These are phyloP conservation scores for Gambelia wislizenii DNA, from an alignment of 2,797 vertebrate genomes.

Conservation along the genomic window DNA sequence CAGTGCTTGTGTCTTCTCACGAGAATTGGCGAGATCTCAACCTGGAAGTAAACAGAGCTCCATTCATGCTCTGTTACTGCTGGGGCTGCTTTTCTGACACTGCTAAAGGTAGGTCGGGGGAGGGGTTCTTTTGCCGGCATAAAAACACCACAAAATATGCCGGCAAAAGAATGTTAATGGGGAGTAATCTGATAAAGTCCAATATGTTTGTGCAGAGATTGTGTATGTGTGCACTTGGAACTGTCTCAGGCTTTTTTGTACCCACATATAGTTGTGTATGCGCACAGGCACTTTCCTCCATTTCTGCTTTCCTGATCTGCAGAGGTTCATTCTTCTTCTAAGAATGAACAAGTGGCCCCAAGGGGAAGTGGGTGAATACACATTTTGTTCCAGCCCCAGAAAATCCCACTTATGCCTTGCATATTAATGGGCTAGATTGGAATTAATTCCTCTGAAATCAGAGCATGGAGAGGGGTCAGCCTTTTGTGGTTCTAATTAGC, in stretches of 20 bases:
- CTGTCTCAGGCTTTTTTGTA: neutral
- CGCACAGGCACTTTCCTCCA: neutral
- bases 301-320: neutral
- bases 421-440: conserved; percentile 25
- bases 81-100: too few relatives aligned
- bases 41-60: too few relatives aligned
- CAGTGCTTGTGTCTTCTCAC: too few relatives aligned
- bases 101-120: too few relatives aligned
- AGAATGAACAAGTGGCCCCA: too few relatives aligned
- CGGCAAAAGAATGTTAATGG: too few relatives aligned
- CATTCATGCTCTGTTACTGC: too few relatives aligned
- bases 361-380: neutral
- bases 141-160: too few relatives aligned
- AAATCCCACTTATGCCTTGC: neutral
- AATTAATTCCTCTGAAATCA: conserved; percentile 62
- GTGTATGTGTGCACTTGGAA: neutral
- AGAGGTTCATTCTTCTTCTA: neutral
- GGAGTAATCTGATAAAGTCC: too few relatives aligned
- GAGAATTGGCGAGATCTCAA: too few relatives aligned
- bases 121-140: too few relatives aligned
- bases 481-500: conserved; percentile 60
- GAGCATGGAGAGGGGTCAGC: conserved; percentile 42
- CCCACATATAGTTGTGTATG: neutral
- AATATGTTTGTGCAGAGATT: neutral
- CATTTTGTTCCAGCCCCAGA: neutral